Base-by-base conservation (phyloP, 2,797 vertebrate genomes). In the Gadopsis bispinosus region DNA sequence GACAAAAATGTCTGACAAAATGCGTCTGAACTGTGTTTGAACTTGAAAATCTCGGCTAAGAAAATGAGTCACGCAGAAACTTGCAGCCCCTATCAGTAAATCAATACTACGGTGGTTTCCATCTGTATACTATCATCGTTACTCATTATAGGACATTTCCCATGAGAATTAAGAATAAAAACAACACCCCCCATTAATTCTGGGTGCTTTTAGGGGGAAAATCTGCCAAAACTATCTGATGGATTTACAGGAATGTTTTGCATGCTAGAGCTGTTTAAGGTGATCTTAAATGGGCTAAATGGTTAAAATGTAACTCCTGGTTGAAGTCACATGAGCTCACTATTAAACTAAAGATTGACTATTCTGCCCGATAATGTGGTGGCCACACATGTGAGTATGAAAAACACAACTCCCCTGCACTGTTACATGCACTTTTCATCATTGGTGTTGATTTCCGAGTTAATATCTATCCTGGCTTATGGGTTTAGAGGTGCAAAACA, bases 1-100 rank as follows among this genome's bases (percentile, higher is more conserved):
- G 8, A 66, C 5, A 50, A 33, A 64, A 65, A 72, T 37, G 7
- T 26, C 13, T 50, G 20, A 53, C 14, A 65, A 67, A 20, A 56
- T 53, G 7, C 60, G 48, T 66, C 48, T 70, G 56, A 85, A 80
- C 72, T 77, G 26, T 77, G 73, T 70, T 67, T 70, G 63, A 79
- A 82, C 70, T 80, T 67, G 55, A 20, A 61, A 54, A 54, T 64
- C 50, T 69, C 45, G 55, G 11, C 33, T 26, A 13, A 31, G 31
- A 69, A 69, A 76, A 76, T 54, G 29, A 79, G 58, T 75, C 73
- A 72, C 9, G 76, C 33, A 26, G 12, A 37, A 39, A 67, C 47
- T 19, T 43, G 16, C 26, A 69, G 58, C 22, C 68, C 33, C 48
- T 12, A 45, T 54, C 29, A 68, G 9, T 64, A 69, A 45, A 41